A percentile compares a stretch with the other conserved stretches of the same genome.
These are phyloP conservation scores for Carcinoscorpius rotundicauda DNA, from an alignment of 1,140 invertebrate species.

Conservation along the genomic window DNA sequence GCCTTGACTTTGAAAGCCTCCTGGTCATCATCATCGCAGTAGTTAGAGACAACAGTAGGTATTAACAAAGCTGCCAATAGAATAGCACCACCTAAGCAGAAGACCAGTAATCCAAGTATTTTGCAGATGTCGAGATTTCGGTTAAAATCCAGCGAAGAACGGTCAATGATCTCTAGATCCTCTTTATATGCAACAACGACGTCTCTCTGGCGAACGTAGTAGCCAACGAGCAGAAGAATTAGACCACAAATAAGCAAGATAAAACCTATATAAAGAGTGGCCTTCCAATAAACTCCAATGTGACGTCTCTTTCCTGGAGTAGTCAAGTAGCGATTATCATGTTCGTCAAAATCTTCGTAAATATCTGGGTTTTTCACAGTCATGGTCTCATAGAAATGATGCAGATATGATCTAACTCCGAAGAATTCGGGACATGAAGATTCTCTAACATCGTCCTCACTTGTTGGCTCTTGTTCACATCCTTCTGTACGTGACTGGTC, in stretches of 20 bases:
- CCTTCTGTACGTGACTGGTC: no score
- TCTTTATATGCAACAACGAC: constrained; percentile 35
- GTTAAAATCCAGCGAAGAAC: constrained; percentile 37
- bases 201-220: constrained; percentile 37
- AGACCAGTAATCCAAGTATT: constrained; percentile 38
- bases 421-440: constrained; percentile 15
- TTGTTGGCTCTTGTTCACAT: no score
- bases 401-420: constrained; percentile 23
- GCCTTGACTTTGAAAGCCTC: constrained; percentile 6
- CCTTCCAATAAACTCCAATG: constrained; percentile 7
- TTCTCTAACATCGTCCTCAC: neutral
- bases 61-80: constrained; percentile 38
- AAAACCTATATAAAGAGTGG: constrained; percentile 26
- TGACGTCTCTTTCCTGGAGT: neutral
- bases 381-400: constrained; percentile 23
- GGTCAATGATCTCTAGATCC: constrained; percentile 38
- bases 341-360: constrained; percentile 19
- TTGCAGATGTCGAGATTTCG: constrained; percentile 40
- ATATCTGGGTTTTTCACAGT: constrained; percentile 11
- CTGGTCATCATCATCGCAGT: constrained; percentile 32
- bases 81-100: constrained; percentile 41
- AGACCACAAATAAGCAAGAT: constrained; percentile 37
- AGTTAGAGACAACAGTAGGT: constrained; percentile 36
- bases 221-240: constrained; percentile 39
- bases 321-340: constrained; percentile 1